A percentile compares a stretch with the other conserved stretches of the same genome.
Conservation (phyloP, 1,140 invertebrate species). For the Zaprionus gabonicus region DNA sequence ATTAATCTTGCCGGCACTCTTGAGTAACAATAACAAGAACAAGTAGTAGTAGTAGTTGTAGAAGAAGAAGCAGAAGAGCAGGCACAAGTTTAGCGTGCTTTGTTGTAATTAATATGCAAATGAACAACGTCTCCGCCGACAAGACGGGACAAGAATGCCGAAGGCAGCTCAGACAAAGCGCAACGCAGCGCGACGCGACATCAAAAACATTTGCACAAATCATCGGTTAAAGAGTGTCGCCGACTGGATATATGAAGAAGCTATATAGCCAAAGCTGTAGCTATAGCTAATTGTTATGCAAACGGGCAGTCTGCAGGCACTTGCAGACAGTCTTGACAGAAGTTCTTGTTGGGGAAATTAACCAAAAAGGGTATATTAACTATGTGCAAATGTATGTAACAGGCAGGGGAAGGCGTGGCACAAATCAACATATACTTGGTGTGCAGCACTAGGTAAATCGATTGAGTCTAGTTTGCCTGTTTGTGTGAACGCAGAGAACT, state of each 20-base stretch:
- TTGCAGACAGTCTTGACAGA: constrained; percentile 21
- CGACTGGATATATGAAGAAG: constrained; percentile 21
- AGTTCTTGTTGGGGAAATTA: constrained; percentile 14
- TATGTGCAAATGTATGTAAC: too few species aligned
- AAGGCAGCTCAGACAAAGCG: constrained; percentile 36
- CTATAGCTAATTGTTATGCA: constrained; percentile 69
- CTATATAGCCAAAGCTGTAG: neutral
- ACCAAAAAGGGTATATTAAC: too few species aligned
- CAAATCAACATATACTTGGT: too few species aligned
- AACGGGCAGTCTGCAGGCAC: constrained; percentile 44
- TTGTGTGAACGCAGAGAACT: too few species aligned
- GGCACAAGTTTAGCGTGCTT: constrained; percentile 39
- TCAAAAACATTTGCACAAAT: constrained; percentile 74
- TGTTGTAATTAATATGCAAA: constrained; percentile 77
- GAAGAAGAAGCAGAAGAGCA: neutral
- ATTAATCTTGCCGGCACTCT: constrained; percentile 63
- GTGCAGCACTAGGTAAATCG: too few species aligned
- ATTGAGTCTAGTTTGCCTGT: too few species aligned
- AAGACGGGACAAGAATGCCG: constrained; percentile 15
- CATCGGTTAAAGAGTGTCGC: constrained; percentile 58
- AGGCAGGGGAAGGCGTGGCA: too few species aligned
- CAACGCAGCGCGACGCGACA: constrained; percentile 52
- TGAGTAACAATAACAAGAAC: constrained; percentile 13
- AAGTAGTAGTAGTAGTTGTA: neutral
- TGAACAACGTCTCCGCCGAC: constrained; percentile 37